phyloP scores from a whole-genome alignment of 2,888 invertebrate genomes.

The Phytoseiulus persimilis region DNA sequence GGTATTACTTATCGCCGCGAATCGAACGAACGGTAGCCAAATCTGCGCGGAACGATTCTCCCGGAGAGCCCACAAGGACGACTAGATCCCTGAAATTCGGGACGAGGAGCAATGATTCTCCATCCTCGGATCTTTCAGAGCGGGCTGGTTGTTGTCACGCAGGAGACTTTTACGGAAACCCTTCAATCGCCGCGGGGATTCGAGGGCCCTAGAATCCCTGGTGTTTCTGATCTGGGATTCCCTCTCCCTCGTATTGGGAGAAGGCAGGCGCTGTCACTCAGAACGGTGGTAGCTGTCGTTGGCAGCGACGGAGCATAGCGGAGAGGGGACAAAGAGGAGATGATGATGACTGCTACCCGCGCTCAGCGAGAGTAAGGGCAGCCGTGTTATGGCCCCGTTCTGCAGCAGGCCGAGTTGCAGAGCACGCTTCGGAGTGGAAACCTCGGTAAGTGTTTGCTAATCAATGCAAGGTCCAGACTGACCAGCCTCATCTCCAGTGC shows the following conservation, averaged over 20 bases:
- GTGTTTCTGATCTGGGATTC: not conserved
- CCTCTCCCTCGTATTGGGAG: not conserved
- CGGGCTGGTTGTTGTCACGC: too few relatives aligned
- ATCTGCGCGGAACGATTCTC: too few relatives aligned
- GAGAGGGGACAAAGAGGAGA: not conserved
- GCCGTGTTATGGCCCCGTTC: not conserved
- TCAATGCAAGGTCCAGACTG: too few relatives aligned
- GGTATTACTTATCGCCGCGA: too few relatives aligned
- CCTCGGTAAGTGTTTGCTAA: not conserved
- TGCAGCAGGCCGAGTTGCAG: not conserved
- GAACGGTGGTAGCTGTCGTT: not conserved
- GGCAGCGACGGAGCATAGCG: not conserved
- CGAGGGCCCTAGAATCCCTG: not conserved
- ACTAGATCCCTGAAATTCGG: too few relatives aligned
- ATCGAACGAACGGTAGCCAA: too few relatives aligned
- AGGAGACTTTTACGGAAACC: too few relatives aligned
- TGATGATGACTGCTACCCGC: not conserved
- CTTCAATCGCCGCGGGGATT: not conserved
- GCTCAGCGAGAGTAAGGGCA: not conserved
- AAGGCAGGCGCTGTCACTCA: not conserved
- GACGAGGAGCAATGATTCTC: too few relatives aligned
- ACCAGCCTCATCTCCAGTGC: too few relatives aligned
- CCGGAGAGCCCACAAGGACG: too few relatives aligned
- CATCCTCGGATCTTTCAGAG: too few relatives aligned
- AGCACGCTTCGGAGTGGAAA: not conserved